Conservation (phyloP, 2,113 vertebrate species). For the Chunga burmeisteri region DNA sequence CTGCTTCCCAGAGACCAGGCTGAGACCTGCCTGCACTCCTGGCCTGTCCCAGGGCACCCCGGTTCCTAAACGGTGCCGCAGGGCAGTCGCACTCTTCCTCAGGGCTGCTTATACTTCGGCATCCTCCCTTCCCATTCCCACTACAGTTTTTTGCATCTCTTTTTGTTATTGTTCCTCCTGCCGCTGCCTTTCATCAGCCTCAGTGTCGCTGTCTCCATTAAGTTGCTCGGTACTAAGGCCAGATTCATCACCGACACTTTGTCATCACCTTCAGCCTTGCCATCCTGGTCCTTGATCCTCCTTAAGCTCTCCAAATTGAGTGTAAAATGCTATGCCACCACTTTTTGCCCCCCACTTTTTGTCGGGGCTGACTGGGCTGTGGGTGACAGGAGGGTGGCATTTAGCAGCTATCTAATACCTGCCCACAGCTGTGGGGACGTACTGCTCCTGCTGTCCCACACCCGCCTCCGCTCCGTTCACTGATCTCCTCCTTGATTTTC, state of each 20-base stretch:
- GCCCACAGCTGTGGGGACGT: not conserved
- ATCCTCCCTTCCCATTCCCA: not conserved
- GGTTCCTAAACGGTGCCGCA: not conserved
- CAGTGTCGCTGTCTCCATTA: not conserved
- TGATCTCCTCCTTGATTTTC: not conserved
- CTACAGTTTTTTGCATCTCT: not conserved
- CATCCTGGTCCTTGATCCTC: not conserved
- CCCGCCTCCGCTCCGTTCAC: not conserved
- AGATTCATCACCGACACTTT: not conserved
- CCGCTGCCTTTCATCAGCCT: not conserved
- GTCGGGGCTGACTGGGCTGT: not conserved
- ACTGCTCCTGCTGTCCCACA: not conserved
- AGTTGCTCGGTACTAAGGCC: not conserved
- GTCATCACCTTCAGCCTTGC: not conserved
- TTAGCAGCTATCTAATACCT: not conserved
- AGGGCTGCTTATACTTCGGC: not conserved
- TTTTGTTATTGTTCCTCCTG: not conserved
- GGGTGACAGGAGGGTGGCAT: not conserved
- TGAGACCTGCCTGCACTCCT: not conserved
- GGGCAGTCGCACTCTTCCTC: not conserved
- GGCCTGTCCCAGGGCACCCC: not conserved
- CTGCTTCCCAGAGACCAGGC: not conserved
- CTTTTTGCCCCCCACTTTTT: not conserved
- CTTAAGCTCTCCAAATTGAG: not conserved
- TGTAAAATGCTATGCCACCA: not conserved